Evolutionary conservation across 2,888 invertebrate genomes (phyloP).

Genomic region (Stenotaenia linearis): DNA sequence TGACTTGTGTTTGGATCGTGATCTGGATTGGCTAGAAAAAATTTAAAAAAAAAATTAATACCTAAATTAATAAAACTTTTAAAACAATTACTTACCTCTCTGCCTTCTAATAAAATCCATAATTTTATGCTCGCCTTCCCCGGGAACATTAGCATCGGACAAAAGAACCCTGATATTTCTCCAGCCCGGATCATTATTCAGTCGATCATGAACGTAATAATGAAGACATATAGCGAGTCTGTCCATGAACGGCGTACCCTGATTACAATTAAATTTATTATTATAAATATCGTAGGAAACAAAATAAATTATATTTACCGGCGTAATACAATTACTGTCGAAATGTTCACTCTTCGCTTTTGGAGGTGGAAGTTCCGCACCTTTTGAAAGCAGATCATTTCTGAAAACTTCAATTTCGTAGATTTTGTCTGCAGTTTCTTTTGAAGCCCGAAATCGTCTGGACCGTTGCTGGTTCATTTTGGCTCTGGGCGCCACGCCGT

Average conservation of each 20-base stretch:
- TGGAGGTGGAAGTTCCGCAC: conserved; percentile 69
- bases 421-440: conserved; percentile 84
- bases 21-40: conserved; percentile 68
- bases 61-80: neutral
- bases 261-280: conserved; percentile 16
- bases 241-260: conserved; percentile 97
- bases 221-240: conserved; percentile 64
- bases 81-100: conserved; percentile 56
- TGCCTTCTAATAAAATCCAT: conserved; percentile 98
- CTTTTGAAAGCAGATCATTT: conserved; percentile 64
- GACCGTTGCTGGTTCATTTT: conserved; percentile 99
- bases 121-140: conserved; percentile 98
- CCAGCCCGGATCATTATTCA: conserved; percentile 95
- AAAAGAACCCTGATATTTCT: conserved; percentile 80
- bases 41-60: conserved; percentile 31
- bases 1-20: conserved; percentile 98
- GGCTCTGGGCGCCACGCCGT: conserved; percentile 96
- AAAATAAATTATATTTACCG: too few species aligned
- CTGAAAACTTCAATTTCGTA: conserved; percentile 75
- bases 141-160: conserved; percentile 98
- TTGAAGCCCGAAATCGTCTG: conserved; percentile 90
- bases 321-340: conserved; percentile 98
- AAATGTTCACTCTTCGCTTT: conserved; percentile 91
- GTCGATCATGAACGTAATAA: conserved; percentile 81
- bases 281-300: too few species aligned